Base-by-base conservation (phyloP, 1,140 invertebrate species). In the Teleopsis dalmanni region DNA sequence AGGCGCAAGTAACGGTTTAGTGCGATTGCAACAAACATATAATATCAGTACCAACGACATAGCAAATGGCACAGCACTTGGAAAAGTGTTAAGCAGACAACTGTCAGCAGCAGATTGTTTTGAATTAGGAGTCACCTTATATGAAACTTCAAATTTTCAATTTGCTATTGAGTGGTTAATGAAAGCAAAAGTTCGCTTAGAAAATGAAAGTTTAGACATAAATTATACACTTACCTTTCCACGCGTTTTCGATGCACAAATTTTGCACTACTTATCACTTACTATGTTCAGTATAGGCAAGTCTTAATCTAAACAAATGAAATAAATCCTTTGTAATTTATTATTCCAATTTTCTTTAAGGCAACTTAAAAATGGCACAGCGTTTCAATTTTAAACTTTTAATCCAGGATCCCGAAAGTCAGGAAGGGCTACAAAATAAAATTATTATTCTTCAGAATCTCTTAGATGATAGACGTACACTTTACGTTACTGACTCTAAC, bases 91-190 rank as follows among this genome's bases (percentile, higher is more conserved):
- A 68, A 73, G 76, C 57, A 59, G 69, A 0, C 73, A 77, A 29
- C 71, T 86, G 68, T 71, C 75, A 75, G 89, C 90, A 5, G 81
- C 84, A 40, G 95, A 98, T 67, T 97, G 95, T 65, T 98, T 90
- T 74, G 91, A 96, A 72, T 75, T 98, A 13, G 95, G 93, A 9
- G 77, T 87, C 45, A 82, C 89, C 57, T 82, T 90, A 4, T 97
- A 97, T 74, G 86, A 90, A 60, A 80, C 84, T 49, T 83, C 85
- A 14, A 91, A 98, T 70, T 91, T 85, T 68, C 87, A 88, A 55
- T 93, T 95, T 61, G 91, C 92, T 0, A 79, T 88, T 1, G 71
- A 91, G 31, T 98, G 95, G 95, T 93, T 98, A 85, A 78, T 83
- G 40, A 88, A 95, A 72, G 87, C 94, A 55, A 47, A 10, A 27